Percentiles rank a stretch among this genome's conserved stretches.
phyloP scores from a whole-genome alignment of 2,113 vertebrate species.

The Lota lota region DNA sequence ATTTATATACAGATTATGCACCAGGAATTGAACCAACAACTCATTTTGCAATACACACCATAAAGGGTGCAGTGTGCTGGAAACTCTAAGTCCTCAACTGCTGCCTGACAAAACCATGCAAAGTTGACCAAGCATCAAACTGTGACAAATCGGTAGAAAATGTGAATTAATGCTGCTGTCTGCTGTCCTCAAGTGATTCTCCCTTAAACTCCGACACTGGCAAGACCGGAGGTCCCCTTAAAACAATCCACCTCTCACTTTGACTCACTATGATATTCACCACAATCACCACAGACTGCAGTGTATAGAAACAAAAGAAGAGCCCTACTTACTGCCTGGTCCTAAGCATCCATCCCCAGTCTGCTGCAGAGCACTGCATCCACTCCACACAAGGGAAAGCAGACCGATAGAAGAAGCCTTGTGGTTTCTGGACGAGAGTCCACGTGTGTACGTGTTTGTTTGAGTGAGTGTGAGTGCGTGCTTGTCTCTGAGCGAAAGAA shows the following conservation, averaged over 20 bases:
- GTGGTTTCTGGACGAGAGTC: neutral
- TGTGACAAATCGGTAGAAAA: neutral
- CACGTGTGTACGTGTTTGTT: constrained; percentile 1
- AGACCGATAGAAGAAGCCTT: neutral
- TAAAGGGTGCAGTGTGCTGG: too few species aligned
- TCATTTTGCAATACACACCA: too few species aligned
- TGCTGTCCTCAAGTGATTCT: too few species aligned
- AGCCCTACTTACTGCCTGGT: constrained; percentile 60
- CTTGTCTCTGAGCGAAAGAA: constrained; percentile 39
- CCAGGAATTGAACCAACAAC: too few species aligned
- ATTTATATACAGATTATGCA: too few species aligned
- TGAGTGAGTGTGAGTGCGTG: constrained; percentile 16
- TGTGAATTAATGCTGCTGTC: neutral
- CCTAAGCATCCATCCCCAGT: constrained; percentile 59
- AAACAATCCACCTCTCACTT: too few species aligned
- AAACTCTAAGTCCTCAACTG: too few species aligned
- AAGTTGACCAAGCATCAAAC: neutral
- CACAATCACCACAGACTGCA: neutral
- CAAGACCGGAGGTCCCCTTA: too few species aligned
- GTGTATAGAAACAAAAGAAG: neutral
- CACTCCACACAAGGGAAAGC: constrained; percentile 25
- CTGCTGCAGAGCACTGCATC: constrained; percentile 43
- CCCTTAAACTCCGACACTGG: too few species aligned
- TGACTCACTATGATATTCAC: too few species aligned
- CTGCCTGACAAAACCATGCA: too few species aligned